Conservation (phyloP, 2,797 vertebrate genomes). For the Crypturellus tataupa region DNA sequence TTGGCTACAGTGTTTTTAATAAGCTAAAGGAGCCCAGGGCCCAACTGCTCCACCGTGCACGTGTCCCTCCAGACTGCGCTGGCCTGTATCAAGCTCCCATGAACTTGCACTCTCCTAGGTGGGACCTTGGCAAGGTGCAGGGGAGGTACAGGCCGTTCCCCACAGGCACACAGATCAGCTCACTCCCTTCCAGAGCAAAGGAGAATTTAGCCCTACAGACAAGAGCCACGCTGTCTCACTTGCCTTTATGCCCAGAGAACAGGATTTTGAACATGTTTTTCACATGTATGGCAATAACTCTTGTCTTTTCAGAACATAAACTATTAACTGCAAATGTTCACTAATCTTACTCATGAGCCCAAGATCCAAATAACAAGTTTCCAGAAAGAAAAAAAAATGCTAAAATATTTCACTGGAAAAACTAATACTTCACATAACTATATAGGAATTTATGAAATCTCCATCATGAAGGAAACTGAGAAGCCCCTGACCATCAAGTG, state of each 20-base stretch:
- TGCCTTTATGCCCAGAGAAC: background rate
- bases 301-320: background rate
- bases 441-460: background rate
- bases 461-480: background rate
- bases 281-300: background rate
- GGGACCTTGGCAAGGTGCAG: background rate
- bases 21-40: background rate
- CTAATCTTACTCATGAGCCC: background rate
- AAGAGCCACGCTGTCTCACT: background rate
- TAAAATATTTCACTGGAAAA: background rate
- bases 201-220: background rate
- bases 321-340: background rate
- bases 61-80: background rate
- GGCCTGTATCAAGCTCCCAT: background rate
- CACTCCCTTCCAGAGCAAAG: background rate
- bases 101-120: background rate
- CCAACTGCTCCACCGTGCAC: background rate
- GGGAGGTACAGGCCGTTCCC: background rate
- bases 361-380: background rate
- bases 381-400: background rate
- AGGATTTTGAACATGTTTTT: background rate
- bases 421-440: background rate
- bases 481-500: background rate
- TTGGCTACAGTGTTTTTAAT: background rate
- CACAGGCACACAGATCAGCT: background rate